These are phyloP conservation scores for Empidonax traillii DNA, from an alignment of 2,113 vertebrate genomes.

Conservation along the genomic window DNA sequence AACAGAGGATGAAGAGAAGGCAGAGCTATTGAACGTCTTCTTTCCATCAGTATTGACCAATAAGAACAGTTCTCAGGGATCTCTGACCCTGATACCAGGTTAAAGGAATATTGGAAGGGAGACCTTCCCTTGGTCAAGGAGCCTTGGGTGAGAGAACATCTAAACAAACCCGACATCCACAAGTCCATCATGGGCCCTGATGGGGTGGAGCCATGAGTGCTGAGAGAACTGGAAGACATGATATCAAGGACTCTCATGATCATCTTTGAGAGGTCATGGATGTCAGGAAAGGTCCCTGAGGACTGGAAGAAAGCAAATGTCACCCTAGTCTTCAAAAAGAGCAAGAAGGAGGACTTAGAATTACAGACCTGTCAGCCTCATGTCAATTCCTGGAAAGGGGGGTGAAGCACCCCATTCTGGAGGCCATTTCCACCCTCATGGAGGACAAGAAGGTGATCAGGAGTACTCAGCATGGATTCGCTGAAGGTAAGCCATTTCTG, in stretches of 20 bases:
- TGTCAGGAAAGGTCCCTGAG: neutral
- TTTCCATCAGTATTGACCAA: neutral
- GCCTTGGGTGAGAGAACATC: neutral
- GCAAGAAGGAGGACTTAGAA: neutral
- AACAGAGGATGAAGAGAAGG: neutral
- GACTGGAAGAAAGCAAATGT: neutral
- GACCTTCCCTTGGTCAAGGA: neutral
- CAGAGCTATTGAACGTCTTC: neutral
- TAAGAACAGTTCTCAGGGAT: neutral
- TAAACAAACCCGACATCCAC: neutral
- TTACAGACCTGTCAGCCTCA: neutral
- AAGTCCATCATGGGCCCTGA: no score
- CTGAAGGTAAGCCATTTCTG: neutral
- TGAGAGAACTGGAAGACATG: no score
- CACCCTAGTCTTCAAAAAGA: neutral
- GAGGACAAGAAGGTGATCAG: neutral
- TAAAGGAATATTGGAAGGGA: neutral
- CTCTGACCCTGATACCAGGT: neutral
- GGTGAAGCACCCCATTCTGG: neutral
- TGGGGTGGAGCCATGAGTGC: fast-evolving
- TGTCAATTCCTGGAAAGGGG: neutral
- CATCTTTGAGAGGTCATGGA: neutral
- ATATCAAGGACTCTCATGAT: no score
- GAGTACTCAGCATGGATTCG: neutral
- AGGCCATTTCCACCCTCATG: neutral